Base-by-base conservation (phyloP, 1,140 invertebrate species). In the Anoplolepis gracilipes region DNA sequence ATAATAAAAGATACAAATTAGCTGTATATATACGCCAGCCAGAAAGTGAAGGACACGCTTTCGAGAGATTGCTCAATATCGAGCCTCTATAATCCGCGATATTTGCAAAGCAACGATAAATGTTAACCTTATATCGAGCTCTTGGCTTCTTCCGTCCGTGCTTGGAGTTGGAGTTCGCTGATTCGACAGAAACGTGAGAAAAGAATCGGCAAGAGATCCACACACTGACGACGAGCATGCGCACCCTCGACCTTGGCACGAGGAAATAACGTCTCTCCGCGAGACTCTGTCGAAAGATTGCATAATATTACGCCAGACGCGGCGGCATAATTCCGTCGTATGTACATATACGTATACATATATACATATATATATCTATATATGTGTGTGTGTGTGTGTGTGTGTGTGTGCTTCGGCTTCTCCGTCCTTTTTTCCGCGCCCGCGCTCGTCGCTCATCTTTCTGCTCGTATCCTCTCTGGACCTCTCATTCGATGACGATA, bases 251-350 rank as follows among this genome's bases (percentile, higher is more conserved):
- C 72, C 78, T 87, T 81, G 70, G 79, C 70, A 78, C 62, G 55
- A 79, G 81, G 72, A 90, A 86, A 86, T 81, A 85, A 85, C 84
- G 64, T 76, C 61, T 85, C 55, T 70, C 36, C 78, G 39, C 42
- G 59, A n/a, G n/a, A 53, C 55, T 39, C 62, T 59, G 55, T 67
- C 69, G 78, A 73, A 85, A 78, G 79, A 89, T 91, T 91, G 89
- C 90, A 84, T 85, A 90, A 91, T 86, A 59, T 91, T 89, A 85
- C 85, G 82, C 87, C 64, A 90, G 75, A 85, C 75, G 13, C 55
- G 59, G n/a, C 42, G 72, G 55, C 36, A 49, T 55, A 78, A 82
- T 55, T 77, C 59, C 72, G 10, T 55, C 42, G 46, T 46, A 3
- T 46, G 2, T 46, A 11, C 13, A 3, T 16, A 46, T 42, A 42